phyloP scores from a whole-genome alignment of 2,113 vertebrate species.

The Psilopogon haemacephalus region DNA sequence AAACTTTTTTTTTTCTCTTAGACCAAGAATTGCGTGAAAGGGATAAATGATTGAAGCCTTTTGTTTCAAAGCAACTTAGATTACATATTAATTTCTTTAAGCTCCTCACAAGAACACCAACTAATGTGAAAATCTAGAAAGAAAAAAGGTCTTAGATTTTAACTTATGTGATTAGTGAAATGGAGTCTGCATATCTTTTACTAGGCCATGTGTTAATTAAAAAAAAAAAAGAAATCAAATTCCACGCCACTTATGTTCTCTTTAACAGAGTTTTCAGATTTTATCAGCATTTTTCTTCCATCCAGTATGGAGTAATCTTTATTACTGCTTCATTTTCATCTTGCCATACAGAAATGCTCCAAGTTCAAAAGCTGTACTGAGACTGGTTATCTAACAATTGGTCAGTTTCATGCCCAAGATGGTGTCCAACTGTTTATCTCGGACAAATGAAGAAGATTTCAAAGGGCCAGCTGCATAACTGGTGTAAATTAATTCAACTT shows the following conservation, averaged over 20 bases:
- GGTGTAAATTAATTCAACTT: not conserved
- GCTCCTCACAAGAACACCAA: not conserved
- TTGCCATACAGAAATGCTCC: not conserved
- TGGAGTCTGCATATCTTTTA: not conserved
- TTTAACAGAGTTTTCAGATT: not conserved
- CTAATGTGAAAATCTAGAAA: not conserved
- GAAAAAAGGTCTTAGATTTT: not conserved
- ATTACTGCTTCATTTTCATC: not conserved
- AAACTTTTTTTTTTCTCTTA: not conserved
- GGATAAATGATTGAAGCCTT: not conserved
- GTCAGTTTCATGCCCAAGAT: not conserved
- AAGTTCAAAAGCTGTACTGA: not conserved
- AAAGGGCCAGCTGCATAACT: not conserved
- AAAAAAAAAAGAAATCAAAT: rapidly evolving
- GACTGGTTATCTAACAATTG: not conserved
- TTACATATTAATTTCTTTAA: not conserved
- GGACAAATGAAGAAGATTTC: not conserved
- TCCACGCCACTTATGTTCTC: not conserved
- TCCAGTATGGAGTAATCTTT: not conserved
- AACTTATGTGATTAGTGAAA: not conserved
- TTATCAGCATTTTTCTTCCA: not conserved
- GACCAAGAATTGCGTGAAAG: not conserved
- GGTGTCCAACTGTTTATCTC: not conserved
- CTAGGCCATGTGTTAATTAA: not conserved
- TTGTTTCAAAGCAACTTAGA: not conserved